Evolutionary conservation across 2,113 vertebrate species (phyloP), one percentile per base, ranked within the genome.

Genomic region (Silurus glanis): DNA sequence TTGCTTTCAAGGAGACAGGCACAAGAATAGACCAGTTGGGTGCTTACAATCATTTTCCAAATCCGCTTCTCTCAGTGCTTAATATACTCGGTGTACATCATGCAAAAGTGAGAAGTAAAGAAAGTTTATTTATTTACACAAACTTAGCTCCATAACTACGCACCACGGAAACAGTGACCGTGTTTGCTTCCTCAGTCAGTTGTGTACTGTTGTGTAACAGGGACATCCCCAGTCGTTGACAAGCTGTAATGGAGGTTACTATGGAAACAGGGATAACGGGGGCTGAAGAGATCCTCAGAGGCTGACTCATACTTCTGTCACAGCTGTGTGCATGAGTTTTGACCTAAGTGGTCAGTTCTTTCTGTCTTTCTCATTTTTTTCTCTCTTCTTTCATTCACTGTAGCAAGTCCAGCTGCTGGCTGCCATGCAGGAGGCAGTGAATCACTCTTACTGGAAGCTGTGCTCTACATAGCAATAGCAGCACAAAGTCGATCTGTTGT

Each of bases 191-290:
- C 79, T 84, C 58, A 19, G 9, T 37, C 62, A 62, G 56, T 83
- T 28, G 6, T 2, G 7, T 9, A 23, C 55, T 66, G 62, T 58
- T 82, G 72, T n/a, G 49, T 56, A 80, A 76, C 25, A 45, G 85
- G 84, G 86, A 58, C 83, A 69, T 87, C 88, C 86, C 86, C 53
- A 59, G 16, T 51, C 64, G 16, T 83, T 56, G 64, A 83, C 72
- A 85, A 72, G 56, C 28, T 89, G 66, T 89, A 75, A 85, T 89
- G 83, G 74, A 80, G 80, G 86, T 89, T 87, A 74, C 83, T 82
- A 89, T 85, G 58, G 88, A 56, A 67, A 83, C 45, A 0, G 16
- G 23, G 37, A 45, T 59, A 55, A 84, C 9, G 37, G 49, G 61
- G 64, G 21, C 62, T 83, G 12, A 85, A 19, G 45, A 83, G 58